Percentiles rank a stretch among this genome's conserved stretches.
phyloP scores from a whole-genome alignment of 2,113 vertebrate species.

The Festucalex cinctus region DNA sequence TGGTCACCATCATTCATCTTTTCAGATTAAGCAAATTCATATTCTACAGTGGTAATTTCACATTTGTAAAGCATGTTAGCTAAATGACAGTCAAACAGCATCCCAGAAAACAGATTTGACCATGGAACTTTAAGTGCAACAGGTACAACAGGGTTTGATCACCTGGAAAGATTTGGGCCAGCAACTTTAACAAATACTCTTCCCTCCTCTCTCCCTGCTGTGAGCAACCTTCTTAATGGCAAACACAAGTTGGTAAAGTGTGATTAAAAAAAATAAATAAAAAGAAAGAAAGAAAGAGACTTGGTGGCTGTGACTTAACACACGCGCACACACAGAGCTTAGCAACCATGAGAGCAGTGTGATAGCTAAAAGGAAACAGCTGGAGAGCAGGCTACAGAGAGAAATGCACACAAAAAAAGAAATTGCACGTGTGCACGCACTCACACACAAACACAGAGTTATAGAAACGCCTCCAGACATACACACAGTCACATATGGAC shows the following conservation, averaged over 20 bases:
- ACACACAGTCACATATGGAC: slow-evolving; percentile 50
- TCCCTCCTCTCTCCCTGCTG: slow-evolving; percentile 16
- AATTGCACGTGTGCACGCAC: slow-evolving; percentile 6
- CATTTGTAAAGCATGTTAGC: too few species aligned
- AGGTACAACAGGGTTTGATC: background rate
- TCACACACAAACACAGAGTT: slow-evolving; percentile 23
- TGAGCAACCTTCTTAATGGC: slow-evolving; percentile 31
- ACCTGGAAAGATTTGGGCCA: background rate
- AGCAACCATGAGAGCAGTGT: slow-evolving; percentile 56
- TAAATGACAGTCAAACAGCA: too few species aligned
- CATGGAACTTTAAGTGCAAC: background rate
- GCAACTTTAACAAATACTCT: background rate
- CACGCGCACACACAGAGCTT: slow-evolving; percentile 31
- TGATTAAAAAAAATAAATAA: slow-evolving; percentile 32
- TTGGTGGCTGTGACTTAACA: slow-evolving; percentile 57
- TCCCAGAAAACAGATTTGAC: background rate
- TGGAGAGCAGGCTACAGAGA: slow-evolving; percentile 59
- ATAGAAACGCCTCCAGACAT: slow-evolving; percentile 52
- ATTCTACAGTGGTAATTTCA: too few species aligned
- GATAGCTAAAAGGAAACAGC: slow-evolving; percentile 75
- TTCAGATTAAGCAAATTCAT: too few species aligned
- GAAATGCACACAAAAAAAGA: background rate
- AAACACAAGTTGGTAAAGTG: slow-evolving; percentile 46
- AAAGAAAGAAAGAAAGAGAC: slow-evolving; percentile 49
- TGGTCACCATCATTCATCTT: too few species aligned